These are phyloP conservation scores for Lytechinus variegatus DNA, from an alignment of 35 echinoderm and acorn worm species.

Conservation along the genomic window DNA sequence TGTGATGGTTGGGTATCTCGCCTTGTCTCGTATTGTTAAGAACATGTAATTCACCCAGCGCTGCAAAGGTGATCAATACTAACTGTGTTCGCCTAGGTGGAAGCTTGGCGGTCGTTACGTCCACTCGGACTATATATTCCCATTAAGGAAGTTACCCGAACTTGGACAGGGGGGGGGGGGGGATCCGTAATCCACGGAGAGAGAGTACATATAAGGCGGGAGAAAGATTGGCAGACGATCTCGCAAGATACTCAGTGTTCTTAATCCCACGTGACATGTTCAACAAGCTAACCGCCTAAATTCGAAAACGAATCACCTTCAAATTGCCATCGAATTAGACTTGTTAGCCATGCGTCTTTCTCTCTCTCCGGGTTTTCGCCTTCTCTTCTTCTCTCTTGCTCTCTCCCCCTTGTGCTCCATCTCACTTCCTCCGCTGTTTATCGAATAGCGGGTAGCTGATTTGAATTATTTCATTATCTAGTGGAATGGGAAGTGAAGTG, in stretches of 20 bases:
- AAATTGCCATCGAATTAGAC: conserved; percentile 28
- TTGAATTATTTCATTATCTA: conserved; percentile 36
- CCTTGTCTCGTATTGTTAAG: not conserved
- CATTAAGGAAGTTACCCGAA: not conserved
- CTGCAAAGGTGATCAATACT: not conserved
- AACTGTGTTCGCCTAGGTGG: not conserved
- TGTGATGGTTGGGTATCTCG: not conserved
- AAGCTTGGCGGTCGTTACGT: not conserved
- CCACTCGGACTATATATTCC: not conserved
- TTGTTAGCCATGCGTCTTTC: not conserved
- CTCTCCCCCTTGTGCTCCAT: not conserved
- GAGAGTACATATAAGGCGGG: not conserved
- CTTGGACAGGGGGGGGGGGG: not conserved
- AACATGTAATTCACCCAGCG: not conserved
- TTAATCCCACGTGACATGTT: conserved; percentile 18
- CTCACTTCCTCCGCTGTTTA: not conserved
- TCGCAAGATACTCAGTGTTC: not conserved
- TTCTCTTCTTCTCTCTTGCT: not conserved
- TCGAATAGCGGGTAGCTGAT: conserved; percentile 33
- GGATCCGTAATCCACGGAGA: too few species aligned
- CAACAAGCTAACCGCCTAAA: conserved; percentile 35
- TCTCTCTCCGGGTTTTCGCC: not conserved
- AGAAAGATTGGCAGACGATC: not conserved
- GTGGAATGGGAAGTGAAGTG: not conserved
- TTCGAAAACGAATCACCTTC: conserved; percentile 21